Conservation (phyloP, 2,113 vertebrate genomes). For the Neolamprologus sp. region DNA sequence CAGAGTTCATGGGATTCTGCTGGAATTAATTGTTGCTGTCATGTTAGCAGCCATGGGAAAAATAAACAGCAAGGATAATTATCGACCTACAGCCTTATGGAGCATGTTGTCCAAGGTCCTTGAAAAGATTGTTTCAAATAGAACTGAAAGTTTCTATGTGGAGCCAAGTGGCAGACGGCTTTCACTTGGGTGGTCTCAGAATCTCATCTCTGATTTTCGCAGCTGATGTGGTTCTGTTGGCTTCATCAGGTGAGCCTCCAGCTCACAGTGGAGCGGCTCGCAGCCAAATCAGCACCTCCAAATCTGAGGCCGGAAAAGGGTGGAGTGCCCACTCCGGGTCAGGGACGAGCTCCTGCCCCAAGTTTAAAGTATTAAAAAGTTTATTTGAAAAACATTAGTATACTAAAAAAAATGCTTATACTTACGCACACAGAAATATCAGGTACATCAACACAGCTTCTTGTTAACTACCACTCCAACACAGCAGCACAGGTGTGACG, state of each 20-base stretch:
- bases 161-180: background rate
- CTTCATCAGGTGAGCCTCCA: background rate
- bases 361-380: background rate
- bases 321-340: background rate
- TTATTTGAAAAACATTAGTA: background rate
- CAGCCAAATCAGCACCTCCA: background rate
- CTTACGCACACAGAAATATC: background rate
- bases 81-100: background rate
- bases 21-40: background rate
- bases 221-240: background rate
- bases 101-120: background rate
- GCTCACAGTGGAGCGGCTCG: rapidly evolving
- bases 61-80: background rate
- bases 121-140: background rate
- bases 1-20: background rate
- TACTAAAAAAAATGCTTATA: background rate
- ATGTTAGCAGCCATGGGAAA: background rate
- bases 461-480: background rate
- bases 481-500: background rate
- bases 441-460: background rate
- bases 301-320: background rate
- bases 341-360: background rate
- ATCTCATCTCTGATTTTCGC: background rate
- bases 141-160: background rate
- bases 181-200: background rate